Base-by-base conservation (phyloP, 2,113 vertebrate species). In the Engystomops pustulosus region DNA sequence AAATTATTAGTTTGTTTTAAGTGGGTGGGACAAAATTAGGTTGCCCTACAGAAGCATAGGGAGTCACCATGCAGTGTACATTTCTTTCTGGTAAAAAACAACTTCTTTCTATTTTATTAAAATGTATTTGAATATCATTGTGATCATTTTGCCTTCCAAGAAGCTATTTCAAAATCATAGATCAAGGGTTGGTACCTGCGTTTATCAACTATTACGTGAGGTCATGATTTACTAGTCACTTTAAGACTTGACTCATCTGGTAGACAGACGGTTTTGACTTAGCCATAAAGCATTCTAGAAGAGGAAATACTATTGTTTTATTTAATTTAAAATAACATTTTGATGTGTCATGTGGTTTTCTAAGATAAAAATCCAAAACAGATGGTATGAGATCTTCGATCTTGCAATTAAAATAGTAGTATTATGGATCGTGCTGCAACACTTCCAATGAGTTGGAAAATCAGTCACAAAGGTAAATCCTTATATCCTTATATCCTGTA, bases 261-360 rank as follows among this genome's bases (percentile, higher is more conserved):
- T 20, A 36, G n/a, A 47, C 14, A 72, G 38, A 20, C 69, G 45
- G 69, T 25, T n/a, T 15, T 25, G 38, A 72, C n/a, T 27, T 10
- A 49, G 47, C 18, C 72, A 76, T 67, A 9, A 30, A 36, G 20
- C 32, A 30, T 53, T 34, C 47, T 27, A 27, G n/a, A 55, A 55
- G 47, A 76, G 27, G 74, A 55, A 34, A 47, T n/a, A 18, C 25
- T 72, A 18, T 72, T 76, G 74, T 76, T 55, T 34, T 18, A n/a
- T 55, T 6, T 36, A 32, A 76, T 76, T 76, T 55, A 55, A 18
- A 55, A 76, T 53, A 76, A 76, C 74, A 76, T 34, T 55, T 76
- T 36, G 10, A 55, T 76, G 49, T 72, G 27, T 76, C 27, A 25
- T 79, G 51, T 79, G 49, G 30, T 55, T 53, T 55, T 3, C 17